A percentile compares a stretch with the other conserved stretches of the same genome.
Evolutionary conservation across 1,140 invertebrate genomes (phyloP).

Genomic region (Andrena cerasifolii): DNA sequence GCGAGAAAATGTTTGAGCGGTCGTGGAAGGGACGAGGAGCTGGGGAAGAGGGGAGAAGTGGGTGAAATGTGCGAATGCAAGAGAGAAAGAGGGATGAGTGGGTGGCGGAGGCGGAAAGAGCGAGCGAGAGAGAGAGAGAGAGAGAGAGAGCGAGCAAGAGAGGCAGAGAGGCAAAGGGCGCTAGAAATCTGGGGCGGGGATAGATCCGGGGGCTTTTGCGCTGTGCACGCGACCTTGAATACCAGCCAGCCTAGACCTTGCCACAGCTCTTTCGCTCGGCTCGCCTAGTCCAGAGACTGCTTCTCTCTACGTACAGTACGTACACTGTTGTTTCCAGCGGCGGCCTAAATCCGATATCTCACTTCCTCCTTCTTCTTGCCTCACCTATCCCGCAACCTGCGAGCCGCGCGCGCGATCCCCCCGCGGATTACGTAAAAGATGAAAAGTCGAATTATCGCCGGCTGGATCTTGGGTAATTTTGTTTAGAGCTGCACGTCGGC

Average conservation of each 20-base stretch:
- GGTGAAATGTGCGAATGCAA: constrained; percentile 24
- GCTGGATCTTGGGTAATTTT: constrained; percentile 24
- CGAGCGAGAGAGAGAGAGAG: too few species aligned
- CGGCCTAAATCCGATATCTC: constrained; percentile 45
- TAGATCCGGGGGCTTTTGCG: constrained; percentile 71
- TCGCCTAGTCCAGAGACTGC: constrained; percentile 61
- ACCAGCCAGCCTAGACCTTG: constrained; percentile 74
- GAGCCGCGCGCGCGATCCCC: constrained; percentile 22
- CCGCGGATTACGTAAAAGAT: constrained; percentile 63
- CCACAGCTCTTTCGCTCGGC: constrained; percentile 61
- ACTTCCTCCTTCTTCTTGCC: constrained; percentile 39
- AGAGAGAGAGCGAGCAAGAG: constrained; percentile 39
- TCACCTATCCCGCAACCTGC: neutral
- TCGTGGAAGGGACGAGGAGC: too few species aligned
- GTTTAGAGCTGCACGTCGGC: too few species aligned
- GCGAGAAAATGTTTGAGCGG: constrained; percentile 5
- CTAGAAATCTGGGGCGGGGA: constrained; percentile 67
- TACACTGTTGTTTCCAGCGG: constrained; percentile 60
- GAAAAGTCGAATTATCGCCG: constrained; percentile 39
- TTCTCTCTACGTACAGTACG: constrained; percentile 27
- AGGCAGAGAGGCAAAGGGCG: constrained; percentile 63
- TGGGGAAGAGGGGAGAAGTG: neutral
- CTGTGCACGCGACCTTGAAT: constrained; percentile 75
- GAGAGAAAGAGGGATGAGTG: constrained; percentile 44
- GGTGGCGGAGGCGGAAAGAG: too few species aligned